phyloP scores from a whole-genome alignment of 1,140 invertebrate genomes.

The Drosophila aff. region DNA sequence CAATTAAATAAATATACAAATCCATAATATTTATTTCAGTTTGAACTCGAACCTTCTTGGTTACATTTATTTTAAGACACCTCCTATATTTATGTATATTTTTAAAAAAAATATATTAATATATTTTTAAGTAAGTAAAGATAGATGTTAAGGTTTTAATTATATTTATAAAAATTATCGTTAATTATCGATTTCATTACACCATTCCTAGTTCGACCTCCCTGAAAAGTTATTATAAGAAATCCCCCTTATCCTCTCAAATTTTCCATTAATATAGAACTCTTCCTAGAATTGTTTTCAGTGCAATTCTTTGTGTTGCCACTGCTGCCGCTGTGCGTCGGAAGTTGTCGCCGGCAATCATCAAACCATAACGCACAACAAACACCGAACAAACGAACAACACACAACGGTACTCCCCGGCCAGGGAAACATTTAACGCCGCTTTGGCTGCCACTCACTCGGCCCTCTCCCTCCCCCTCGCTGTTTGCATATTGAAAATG shows the following conservation, averaged over 20 bases:
- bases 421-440: slow-evolving; percentile 71
- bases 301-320: slow-evolving; percentile 15
- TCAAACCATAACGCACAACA: slow-evolving; percentile 80
- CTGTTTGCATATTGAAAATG: slow-evolving; percentile 53
- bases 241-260: background rate
- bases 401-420: slow-evolving; percentile 60
- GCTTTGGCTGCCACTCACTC: slow-evolving; percentile 30
- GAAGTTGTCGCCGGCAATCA: slow-evolving; percentile 80
- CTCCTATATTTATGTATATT: too few relatives aligned
- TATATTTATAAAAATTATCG: too few relatives aligned
- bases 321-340: slow-evolving; percentile 57
- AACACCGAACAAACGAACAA: slow-evolving; percentile 25
- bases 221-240: background rate
- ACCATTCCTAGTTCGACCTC: too few relatives aligned
- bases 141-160: too few relatives aligned
- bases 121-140: too few relatives aligned
- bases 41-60: too few relatives aligned
- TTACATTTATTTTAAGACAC: too few relatives aligned
- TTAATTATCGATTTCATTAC: too few relatives aligned
- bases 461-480: background rate
- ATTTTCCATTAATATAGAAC: rapidly evolving
- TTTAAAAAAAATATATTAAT: too few relatives aligned
- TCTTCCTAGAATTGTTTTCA: background rate
- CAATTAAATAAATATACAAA: background rate
- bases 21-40: too few relatives aligned